These are phyloP conservation scores for Drosophila guanche DNA, from an alignment of 1,140 invertebrate genomes.

Conservation along the genomic window DNA sequence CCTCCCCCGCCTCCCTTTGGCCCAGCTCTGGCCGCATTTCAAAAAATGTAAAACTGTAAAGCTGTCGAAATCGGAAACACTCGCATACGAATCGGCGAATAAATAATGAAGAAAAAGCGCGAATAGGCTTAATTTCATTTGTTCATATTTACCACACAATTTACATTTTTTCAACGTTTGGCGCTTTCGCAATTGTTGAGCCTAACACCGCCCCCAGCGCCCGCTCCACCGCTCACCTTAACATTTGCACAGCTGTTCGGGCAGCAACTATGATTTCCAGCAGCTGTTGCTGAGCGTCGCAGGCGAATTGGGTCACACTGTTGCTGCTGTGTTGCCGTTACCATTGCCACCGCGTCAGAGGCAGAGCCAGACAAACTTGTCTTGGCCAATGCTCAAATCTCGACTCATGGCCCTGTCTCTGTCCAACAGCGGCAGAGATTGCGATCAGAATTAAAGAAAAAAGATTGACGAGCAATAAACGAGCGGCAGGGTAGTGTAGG, in stretches of 20 bases:
- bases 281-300: constrained; percentile 50
- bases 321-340: constrained; percentile 34
- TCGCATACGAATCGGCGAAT: constrained; percentile 44
- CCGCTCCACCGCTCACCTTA: constrained; percentile 18
- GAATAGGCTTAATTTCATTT: constrained; percentile 64
- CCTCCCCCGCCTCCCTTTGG: neutral
- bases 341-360: constrained; percentile 28
- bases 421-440: constrained; percentile 33
- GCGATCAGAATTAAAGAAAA: constrained; percentile 41
- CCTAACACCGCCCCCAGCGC: constrained; percentile 12
- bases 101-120: constrained; percentile 49
- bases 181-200: constrained; percentile 46
- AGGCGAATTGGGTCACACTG: constrained; percentile 71
- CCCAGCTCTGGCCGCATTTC: constrained; percentile 56
- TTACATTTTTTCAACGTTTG: constrained; percentile 47
- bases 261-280: constrained; percentile 44
- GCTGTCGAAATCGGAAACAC: constrained; percentile 50
- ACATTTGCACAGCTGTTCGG: constrained; percentile 68
- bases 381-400: constrained; percentile 53
- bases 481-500: constrained; percentile 6
- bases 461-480: constrained; percentile 44
- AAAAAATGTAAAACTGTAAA: constrained; percentile 39
- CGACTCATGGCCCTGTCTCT: constrained; percentile 1
- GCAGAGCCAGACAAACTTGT: constrained; percentile 68
- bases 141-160: constrained; percentile 55